These are phyloP conservation scores for Cremastinae sp. DNA, from an alignment of 2,888 invertebrate genomes.

Conservation along the genomic window DNA sequence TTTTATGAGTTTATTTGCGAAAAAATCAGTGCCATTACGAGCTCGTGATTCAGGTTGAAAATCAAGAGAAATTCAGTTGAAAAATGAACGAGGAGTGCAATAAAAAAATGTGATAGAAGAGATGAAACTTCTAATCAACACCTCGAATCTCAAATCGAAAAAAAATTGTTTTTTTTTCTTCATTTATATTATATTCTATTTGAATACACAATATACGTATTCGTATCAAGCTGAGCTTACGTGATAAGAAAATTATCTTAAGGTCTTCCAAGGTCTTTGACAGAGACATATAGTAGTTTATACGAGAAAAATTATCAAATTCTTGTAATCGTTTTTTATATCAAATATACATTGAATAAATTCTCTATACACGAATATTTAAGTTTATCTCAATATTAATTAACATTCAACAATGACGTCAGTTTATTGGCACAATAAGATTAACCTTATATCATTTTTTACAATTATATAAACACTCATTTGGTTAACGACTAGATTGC, in stretches of 20 bases:
- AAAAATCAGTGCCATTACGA: neutral
- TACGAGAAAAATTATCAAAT: slow-evolving; percentile 15
- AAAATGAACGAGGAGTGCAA: slow-evolving; percentile 11
- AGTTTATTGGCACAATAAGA: neutral
- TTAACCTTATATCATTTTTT: slow-evolving; percentile 6
- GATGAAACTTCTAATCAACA: slow-evolving; percentile 21
- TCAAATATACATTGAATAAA: slow-evolving; percentile 42
- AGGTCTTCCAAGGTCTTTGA: slow-evolving; percentile 50
- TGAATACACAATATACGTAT: slow-evolving; percentile 22
- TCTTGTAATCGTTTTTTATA: slow-evolving; percentile 21
- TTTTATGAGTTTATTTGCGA: too few relatives aligned
- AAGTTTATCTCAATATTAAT: neutral
- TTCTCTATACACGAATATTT: neutral
- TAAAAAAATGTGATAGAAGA: slow-evolving; percentile 17
- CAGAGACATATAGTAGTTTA: slow-evolving; percentile 32
- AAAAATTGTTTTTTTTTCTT: slow-evolving; percentile 24
- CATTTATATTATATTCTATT: slow-evolving; percentile 27
- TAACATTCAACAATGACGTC: neutral
- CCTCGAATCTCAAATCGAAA: slow-evolving; percentile 26
- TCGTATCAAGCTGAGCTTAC: slow-evolving; percentile 39
- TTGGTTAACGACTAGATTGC: slow-evolving; percentile 44
- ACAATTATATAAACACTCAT: neutral
- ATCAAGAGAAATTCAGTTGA: neutral
- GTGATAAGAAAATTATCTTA: slow-evolving; percentile 23
- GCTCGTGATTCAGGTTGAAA: neutral